Percentiles rank a stretch among this genome's conserved stretches.
These are phyloP conservation scores for Mastomys natalensis DNA, from an alignment of 2,113 vertebrate genomes.

Conservation along the genomic window DNA sequence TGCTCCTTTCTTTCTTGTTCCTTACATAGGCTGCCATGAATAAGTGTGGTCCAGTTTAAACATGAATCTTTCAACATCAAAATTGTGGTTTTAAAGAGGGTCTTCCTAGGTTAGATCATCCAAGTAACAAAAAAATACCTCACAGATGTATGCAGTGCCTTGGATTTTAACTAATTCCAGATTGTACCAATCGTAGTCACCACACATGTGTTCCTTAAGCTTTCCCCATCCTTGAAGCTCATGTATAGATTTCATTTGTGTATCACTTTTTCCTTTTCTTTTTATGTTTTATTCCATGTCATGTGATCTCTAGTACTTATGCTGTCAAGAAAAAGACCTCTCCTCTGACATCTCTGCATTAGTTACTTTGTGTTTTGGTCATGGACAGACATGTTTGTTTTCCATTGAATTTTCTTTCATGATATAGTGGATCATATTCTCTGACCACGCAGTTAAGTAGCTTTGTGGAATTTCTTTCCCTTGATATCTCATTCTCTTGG, in stretches of 20 bases:
- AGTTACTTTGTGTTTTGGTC: not conserved
- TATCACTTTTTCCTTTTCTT: not conserved
- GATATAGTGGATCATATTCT: not conserved
- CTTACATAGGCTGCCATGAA: not conserved
- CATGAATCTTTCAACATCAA: not conserved
- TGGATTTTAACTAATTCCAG: not conserved
- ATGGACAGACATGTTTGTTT: not conserved
- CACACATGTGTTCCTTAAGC: not conserved
- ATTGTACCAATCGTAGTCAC: not conserved
- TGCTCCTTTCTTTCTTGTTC: not conserved
- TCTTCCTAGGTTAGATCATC: not conserved
- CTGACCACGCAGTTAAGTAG: not conserved
- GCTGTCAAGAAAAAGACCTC: not conserved
- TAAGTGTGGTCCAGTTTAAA: not conserved
- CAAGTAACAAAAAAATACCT: not conserved
- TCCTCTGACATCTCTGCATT: not conserved
- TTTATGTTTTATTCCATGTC: not conserved
- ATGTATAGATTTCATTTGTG: not conserved
- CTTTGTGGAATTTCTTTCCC: not conserved
- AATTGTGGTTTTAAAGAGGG: not conserved
- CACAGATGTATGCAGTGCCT: not conserved
- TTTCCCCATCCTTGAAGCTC: not conserved
- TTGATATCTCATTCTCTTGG: not conserved
- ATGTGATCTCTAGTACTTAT: not conserved
- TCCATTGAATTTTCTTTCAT: not conserved